Base-by-base conservation (phyloP, 1,140 invertebrate genomes). In the Ostrea edulis region DNA sequence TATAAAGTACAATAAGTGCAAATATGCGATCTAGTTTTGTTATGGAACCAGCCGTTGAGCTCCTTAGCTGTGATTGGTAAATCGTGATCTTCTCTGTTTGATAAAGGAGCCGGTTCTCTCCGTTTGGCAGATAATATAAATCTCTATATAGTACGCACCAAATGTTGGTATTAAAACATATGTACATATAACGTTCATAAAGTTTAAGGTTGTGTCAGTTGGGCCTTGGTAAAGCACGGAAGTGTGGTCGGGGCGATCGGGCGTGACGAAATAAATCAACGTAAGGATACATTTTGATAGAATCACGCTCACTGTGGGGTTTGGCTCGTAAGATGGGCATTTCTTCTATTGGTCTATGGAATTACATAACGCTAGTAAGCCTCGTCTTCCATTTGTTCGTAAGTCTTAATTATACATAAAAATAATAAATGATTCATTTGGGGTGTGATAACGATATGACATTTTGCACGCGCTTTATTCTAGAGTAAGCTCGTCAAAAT, bases 61-160 rank as follows among this genome's bases (percentile, higher is more conserved):
- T n/a, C n/a, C 55, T n/a, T 62, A 17, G 12, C 8, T 77, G 22
- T 77, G 14, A 77, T 77, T 77, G 68, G 68, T 12, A 77, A 77
- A 29, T 5, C 29, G 25, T 35, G 12, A 77, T 35, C 25, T 77
- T 77, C 8, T 29, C 29, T 17, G 25, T 22, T 77, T 77, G 68
- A 77, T 35, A 35, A 77, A 77, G 25, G 22, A 77, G 68, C 68
- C 11, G 25, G 9, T 29, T 8, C 68, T 77, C 25, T 77, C 25
- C 22, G 25, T 77, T 25, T 77, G 68, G 68, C 68, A 77, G 25
- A 25, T 29, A 77, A 77, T 25, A 77, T 77, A 77, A 77, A 77
- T 77, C 68, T 77, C 68, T 29, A 77, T 12, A 77, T 77, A 77
- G 68, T 77, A 77, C 8, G 29, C 12, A 29, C 58, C 25, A 77